phyloP scores from a whole-genome alignment of 2,888 invertebrate species.

The Calameuta filiformis region DNA sequence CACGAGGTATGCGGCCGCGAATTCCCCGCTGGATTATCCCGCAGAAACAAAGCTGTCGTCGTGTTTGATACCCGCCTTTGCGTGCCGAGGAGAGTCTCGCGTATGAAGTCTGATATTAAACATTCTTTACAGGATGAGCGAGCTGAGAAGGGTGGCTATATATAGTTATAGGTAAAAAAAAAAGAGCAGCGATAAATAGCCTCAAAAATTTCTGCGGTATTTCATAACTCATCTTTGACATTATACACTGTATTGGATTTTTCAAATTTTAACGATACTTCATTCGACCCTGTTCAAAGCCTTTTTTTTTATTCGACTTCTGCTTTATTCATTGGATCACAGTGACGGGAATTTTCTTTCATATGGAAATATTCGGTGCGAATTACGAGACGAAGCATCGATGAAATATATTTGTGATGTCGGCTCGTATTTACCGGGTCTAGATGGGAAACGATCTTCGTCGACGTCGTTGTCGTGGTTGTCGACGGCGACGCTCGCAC shows the following conservation, averaged over 20 bases:
- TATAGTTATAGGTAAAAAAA: neutral
- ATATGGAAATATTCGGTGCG: neutral
- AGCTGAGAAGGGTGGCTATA: constrained; percentile 33
- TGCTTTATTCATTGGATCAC: neutral
- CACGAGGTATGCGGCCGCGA: constrained; percentile 42
- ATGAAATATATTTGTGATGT: neutral
- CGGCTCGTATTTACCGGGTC: constrained; percentile 26
- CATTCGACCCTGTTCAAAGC: neutral
- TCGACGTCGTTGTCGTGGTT: constrained; percentile 8
- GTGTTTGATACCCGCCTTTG: constrained; percentile 62
- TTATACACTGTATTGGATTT: neutral
- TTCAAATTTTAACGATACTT: neutral
- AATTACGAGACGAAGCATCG: neutral
- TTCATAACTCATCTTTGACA: neutral
- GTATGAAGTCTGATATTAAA: constrained; percentile 60
- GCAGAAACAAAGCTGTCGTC: constrained; percentile 61
- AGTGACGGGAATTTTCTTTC: neutral
- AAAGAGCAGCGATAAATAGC: neutral
- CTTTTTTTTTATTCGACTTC: neutral
- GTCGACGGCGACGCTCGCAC: constrained; percentile 32
- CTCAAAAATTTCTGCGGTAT: neutral
- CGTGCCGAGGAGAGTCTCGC: constrained; percentile 38
- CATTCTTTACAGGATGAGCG: constrained; percentile 46
- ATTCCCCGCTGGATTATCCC: constrained; percentile 60
- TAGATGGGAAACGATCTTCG: constrained; percentile 15